Base-by-base conservation (phyloP, 2,113 vertebrate genomes). In the Callopanchax toddi region DNA sequence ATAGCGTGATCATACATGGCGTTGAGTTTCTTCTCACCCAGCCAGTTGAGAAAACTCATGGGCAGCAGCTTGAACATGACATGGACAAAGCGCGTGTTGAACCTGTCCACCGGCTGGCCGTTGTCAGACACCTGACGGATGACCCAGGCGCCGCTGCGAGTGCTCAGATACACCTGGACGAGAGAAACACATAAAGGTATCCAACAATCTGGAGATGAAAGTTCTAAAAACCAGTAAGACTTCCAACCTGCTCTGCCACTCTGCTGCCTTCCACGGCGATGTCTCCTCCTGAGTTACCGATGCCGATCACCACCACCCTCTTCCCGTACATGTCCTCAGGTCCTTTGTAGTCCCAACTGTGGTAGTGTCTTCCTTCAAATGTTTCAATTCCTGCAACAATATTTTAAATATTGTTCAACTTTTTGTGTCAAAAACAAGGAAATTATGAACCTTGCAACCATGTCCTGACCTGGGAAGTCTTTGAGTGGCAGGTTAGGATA, bases 341-440 rank as follows among this genome's bases (percentile, higher is more conserved):
- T 0, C 89, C 89, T 79, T 96, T 98, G 83, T 98, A 99, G 40
- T 96, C 93, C 80, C 93, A 93, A 68, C 96, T 98, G 74, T 99
- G 97, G 2, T 92, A 72, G 68, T 93, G 93, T 44, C 22, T 85
- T 16, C 96, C 96, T 44, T 91, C 91, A 85, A 98, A 98, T 1
- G 87, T 92, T 43, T 96, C 90, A 8, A 97, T 92, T 42, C 96
- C 96, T 99, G 68, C 29, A 32, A 32, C 29, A 3, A 32, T 32
- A 5, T 4, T 40, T 5, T 17, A 18, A n/a, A 40, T 18, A 34
- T 21, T 12, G 45, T 34, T 17, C 23, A 50, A 25, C 7, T 9
- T 6, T 17, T 13, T 25, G 15, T 17, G 16, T 6, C 15, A 17
- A 17, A 3, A 2, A 17, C 23, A 25, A 16, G 13, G 13, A 17